Evolutionary conservation across 37 sponge, comb jelly and placozoan species (phyloP).

Genomic region (Eunapius fragilis): DNA sequence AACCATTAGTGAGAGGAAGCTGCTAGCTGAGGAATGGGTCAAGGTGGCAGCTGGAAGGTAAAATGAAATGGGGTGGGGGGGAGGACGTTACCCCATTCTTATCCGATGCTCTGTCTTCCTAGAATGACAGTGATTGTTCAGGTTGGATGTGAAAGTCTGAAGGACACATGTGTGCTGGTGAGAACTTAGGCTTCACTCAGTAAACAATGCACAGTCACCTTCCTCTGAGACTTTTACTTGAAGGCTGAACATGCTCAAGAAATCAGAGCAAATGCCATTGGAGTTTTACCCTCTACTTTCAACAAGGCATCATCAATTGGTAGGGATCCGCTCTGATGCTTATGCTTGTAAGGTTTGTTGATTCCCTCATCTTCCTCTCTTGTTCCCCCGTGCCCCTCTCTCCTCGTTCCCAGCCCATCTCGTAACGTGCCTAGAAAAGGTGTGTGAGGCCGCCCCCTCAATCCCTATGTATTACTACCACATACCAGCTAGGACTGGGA

Average conservation of each 20-base stretch:
- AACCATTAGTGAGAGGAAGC: conserved; percentile 72
- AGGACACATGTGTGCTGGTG: conserved; percentile 78
- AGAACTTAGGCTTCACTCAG: background rate
- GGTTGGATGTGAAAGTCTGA: conserved; percentile 76
- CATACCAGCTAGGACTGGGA: conserved; percentile 65
- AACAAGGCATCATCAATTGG: conserved; percentile 76
- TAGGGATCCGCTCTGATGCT: conserved; percentile 10
- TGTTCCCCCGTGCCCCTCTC: background rate
- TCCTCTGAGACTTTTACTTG: background rate
- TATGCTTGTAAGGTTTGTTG: background rate
- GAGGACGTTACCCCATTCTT: background rate
- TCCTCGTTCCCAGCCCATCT: conserved; percentile 49
- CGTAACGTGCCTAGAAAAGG: conserved; percentile 56
- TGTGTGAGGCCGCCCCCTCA: conserved; percentile 59
- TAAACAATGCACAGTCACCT: background rate
- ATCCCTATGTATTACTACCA: conserved; percentile 83
- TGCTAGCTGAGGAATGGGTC: conserved; percentile 74
- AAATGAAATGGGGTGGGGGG: background rate
- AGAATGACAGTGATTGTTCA: conserved; percentile 79
- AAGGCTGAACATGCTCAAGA: conserved; percentile 74
- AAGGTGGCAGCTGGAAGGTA: conserved; percentile 51
- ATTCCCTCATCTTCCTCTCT: background rate
- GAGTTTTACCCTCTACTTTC: conserved; percentile 63
- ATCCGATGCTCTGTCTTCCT: background rate
- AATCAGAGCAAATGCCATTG: conserved; percentile 59